Base-by-base conservation (phyloP, 2,113 vertebrate genomes). In the Caracal caracal region DNA sequence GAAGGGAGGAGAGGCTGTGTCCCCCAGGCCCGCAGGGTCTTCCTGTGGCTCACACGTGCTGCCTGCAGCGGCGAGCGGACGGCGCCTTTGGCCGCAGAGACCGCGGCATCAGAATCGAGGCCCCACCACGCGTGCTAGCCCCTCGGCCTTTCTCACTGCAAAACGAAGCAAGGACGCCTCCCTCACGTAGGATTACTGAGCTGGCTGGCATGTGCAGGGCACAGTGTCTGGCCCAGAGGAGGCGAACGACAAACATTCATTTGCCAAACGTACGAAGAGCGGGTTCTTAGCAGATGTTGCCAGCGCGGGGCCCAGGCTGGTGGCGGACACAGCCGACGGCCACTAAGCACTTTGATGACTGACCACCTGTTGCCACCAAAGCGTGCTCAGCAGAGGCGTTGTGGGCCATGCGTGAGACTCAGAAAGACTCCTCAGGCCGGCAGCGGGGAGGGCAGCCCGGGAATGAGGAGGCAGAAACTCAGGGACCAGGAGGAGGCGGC, bases 61-160 rank as follows among this genome's bases (percentile, higher is more conserved):
- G 40, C 85, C 85, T 37, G 5, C 10, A 7, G 65, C 3, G 0
- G 2, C 28, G 84, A 85, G 15, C 2, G 30, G 40, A 80, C 1
- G 13, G 28, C 0, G 2, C 11, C 76, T 80, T 47, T 82, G 75
- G 70, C 35, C 65, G 59, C n/a, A 70, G 92, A 78, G 71, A 61
- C 53, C 26, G 24, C 12, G 2, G 22, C 16, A 10, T 70, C 78
- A 43, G 37, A 94, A 66, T 16, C 0, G 2, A 91, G n/a, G 9
- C 16, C 15, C 43, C 35, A 40, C 5, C 24, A 10, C 0, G 2
- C 20, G 6, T 2, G 24, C 76, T 6, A 53, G 35, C 43, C 10
- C 63, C n/a, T 73, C 53, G 47, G 87, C 26, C 59, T 89, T 81
- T 87, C 76, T 51, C 30, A 2, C 49, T 59, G 35, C 15, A 94